Conservation (phyloP, 2,888 invertebrate genomes). For the Xestobium rufovillosum region DNA sequence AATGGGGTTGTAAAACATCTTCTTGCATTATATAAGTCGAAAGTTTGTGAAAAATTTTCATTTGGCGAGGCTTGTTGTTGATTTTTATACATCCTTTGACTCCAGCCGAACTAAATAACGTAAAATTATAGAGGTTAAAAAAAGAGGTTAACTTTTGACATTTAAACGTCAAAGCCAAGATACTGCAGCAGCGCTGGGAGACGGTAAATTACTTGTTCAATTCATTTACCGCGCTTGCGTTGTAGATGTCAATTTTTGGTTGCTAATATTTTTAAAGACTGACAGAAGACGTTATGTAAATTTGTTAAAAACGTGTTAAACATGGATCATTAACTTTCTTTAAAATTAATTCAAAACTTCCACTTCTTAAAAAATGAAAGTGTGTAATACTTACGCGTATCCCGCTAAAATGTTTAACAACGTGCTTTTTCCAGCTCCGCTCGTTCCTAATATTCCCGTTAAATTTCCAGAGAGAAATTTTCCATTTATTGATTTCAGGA, state of each 20-base stretch:
- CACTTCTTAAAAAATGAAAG: too few relatives aligned
- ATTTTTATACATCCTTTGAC: constrained; percentile 61
- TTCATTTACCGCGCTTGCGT: too few relatives aligned
- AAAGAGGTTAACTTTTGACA: background rate
- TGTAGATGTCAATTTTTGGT: too few relatives aligned
- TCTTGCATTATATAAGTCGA: constrained; percentile 80
- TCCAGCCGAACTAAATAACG: constrained; percentile 43
- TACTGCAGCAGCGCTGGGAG: too few relatives aligned
- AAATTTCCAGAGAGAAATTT: constrained; percentile 55
- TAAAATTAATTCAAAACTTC: too few relatives aligned
- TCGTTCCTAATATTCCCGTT: constrained; percentile 70
- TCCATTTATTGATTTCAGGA: constrained; percentile 52
- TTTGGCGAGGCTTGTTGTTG: constrained; percentile 59
- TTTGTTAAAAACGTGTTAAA: too few relatives aligned
- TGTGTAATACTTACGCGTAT: constrained; percentile 61
- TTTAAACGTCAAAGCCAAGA: too few relatives aligned
- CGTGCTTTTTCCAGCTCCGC: constrained; percentile 69
- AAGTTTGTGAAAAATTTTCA: constrained; percentile 64
- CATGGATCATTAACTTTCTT: too few relatives aligned
- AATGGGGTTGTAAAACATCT: constrained; percentile 60
- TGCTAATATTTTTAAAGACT: too few relatives aligned
- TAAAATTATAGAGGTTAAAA: constrained; percentile 2
- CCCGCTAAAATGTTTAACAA: constrained; percentile 70
- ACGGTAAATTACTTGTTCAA: too few relatives aligned
- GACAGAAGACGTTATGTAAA: too few relatives aligned